These are phyloP conservation scores for Celastrina argiolus DNA, from an alignment of 2,888 invertebrate species.

Conservation along the genomic window DNA sequence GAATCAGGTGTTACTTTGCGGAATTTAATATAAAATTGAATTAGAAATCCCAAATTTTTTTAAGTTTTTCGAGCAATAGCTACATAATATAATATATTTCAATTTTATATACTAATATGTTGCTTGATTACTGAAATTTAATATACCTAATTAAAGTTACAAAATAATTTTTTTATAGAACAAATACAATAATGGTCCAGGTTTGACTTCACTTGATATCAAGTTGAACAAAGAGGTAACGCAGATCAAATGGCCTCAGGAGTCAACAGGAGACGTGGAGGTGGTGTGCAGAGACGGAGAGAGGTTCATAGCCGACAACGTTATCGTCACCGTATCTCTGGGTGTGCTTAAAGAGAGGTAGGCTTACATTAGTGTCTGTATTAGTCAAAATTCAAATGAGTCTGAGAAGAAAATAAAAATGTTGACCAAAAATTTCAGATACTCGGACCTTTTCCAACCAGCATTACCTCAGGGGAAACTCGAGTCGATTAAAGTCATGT, in stretches of 20 bases:
- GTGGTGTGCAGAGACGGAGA: slow-evolving; percentile 74
- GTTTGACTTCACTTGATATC: slow-evolving; percentile 47
- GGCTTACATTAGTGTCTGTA: slow-evolving; percentile 19
- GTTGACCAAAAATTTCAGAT: slow-evolving; percentile 40
- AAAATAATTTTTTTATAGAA: slow-evolving; percentile 45
- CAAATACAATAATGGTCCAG: slow-evolving; percentile 53
- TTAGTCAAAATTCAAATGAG: neutral
- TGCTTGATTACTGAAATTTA: too few species aligned
- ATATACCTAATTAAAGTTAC: too few species aligned
- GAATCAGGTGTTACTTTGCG: too few species aligned
- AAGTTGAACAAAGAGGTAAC: slow-evolving; percentile 53
- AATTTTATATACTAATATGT: too few species aligned
- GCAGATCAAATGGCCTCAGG: slow-evolving; percentile 45
- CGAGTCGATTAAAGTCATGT: slow-evolving; percentile 75
- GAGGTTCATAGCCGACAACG: slow-evolving; percentile 76
- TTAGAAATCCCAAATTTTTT: too few species aligned
- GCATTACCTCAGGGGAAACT: slow-evolving; percentile 73
- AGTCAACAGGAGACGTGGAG: slow-evolving; percentile 43
- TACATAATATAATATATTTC: too few species aligned
- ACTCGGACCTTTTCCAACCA: slow-evolving; percentile 76
- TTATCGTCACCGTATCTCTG: slow-evolving; percentile 82
- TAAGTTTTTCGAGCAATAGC: too few species aligned
- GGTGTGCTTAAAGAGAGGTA: slow-evolving; percentile 81
- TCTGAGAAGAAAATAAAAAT: neutral
- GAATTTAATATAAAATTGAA: too few species aligned